Conservation (phyloP, 2,888 invertebrate species). For the Elmis aenea region DNA sequence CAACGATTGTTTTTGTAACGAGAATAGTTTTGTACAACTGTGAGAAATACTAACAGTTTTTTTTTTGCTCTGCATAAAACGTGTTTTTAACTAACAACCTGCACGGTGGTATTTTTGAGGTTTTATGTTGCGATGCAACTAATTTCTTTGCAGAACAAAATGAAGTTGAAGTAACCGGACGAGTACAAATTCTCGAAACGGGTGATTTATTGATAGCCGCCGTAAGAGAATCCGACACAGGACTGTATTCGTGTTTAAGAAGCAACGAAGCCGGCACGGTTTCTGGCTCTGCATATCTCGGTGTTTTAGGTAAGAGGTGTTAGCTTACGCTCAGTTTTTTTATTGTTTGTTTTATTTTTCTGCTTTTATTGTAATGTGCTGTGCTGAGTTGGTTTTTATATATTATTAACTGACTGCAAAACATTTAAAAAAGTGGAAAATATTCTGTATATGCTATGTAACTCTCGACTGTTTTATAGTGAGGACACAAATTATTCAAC, state of each 20-base stretch:
- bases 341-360: slow-evolving; percentile 4
- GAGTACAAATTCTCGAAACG: slow-evolving; percentile 79
- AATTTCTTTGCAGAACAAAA: slow-evolving; percentile 50
- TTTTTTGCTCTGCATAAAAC: too few relatives aligned
- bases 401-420: slow-evolving; percentile 3
- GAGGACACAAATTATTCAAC: slow-evolving; percentile 88
- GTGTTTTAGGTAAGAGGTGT: slow-evolving; percentile 66
- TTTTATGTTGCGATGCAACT: slow-evolving; percentile 15
- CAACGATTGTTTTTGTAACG: background rate
- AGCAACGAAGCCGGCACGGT: slow-evolving; percentile 86
- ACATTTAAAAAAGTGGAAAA: background rate
- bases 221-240: slow-evolving; percentile 77
- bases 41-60: background rate
- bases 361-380: slow-evolving; percentile 1
- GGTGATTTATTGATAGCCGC: slow-evolving; percentile 86
- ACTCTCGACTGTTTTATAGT: slow-evolving; percentile 56
- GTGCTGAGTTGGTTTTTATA: too few relatives aligned
- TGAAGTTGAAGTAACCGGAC: slow-evolving; percentile 62
- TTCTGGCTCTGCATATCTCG: slow-evolving; percentile 74
- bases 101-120: background rate
- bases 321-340: slow-evolving; percentile 23
- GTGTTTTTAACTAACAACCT: slow-evolving; percentile 1
- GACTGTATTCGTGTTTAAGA: slow-evolving; percentile 83
- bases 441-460: too few relatives aligned
- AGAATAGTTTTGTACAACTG: slow-evolving; percentile 3